Evolutionary conservation across 1,140 invertebrate genomes (phyloP).

Genomic region (Cyrtorhinus lividipennis): DNA sequence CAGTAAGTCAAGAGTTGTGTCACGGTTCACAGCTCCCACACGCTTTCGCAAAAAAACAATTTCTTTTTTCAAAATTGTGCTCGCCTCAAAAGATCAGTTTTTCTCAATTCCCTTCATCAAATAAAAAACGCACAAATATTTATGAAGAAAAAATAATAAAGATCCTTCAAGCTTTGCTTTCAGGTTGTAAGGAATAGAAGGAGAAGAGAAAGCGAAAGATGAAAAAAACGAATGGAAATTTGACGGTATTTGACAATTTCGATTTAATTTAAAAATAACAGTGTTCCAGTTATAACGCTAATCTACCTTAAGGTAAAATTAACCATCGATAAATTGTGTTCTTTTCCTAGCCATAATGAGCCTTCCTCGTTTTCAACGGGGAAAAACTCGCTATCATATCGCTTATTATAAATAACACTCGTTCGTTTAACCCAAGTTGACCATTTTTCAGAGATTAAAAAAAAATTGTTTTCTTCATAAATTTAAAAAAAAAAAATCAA

Average conservation of each 20-base stretch:
- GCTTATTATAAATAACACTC: background rate
- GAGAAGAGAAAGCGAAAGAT: background rate
- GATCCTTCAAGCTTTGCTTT: background rate
- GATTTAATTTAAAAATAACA: constrained; percentile 9
- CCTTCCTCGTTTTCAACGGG: no score
- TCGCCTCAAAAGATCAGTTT: no score
- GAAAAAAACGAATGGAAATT: background rate
- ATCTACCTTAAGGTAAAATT: background rate
- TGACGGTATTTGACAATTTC: background rate
- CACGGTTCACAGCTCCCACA: no score
- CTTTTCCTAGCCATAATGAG: background rate
- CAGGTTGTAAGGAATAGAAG: background rate
- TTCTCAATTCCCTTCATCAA: no score
- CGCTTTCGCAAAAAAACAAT: no score
- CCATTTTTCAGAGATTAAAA: background rate
- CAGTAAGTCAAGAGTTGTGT: no score
- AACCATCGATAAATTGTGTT: background rate
- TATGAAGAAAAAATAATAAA: no score
- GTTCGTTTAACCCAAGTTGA: no score
- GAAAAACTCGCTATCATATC: background rate
- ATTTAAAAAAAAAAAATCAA: no score
- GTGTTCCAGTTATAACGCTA: constrained; percentile 3
- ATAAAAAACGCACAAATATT: no score
- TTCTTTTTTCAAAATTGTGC: no score
- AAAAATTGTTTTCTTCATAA: no score